Evolutionary conservation across 2,888 invertebrate species (phyloP).

Genomic region (Lomographa bimaculata): DNA sequence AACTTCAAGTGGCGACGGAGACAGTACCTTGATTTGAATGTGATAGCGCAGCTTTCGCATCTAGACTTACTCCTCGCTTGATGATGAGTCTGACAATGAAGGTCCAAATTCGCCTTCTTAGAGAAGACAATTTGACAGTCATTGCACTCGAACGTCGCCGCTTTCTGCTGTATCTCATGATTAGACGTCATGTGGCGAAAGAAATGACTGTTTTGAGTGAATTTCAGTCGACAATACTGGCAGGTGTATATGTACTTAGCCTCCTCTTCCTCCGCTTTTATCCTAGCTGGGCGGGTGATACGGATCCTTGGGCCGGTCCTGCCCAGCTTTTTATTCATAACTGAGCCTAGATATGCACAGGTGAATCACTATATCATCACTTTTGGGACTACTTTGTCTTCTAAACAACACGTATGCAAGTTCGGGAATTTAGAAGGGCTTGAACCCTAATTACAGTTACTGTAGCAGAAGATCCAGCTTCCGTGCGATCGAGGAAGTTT

Average conservation of each 20-base stretch:
- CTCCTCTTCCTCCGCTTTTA: constrained; percentile 57
- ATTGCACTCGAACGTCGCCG: constrained; percentile 68
- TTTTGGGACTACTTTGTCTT: constrained; percentile 23
- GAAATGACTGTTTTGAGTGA: constrained; percentile 72
- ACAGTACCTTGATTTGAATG: constrained; percentile 74
- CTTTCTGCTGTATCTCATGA: constrained; percentile 64
- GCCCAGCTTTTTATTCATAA: constrained; percentile 71
- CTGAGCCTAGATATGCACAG: constrained; percentile 35
- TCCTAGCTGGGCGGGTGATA: constrained; percentile 59
- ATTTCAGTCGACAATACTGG: constrained; percentile 70
- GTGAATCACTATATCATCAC: constrained; percentile 25
- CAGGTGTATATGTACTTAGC: constrained; percentile 67
- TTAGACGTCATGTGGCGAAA: constrained; percentile 77
- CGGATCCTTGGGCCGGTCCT: constrained; percentile 70
- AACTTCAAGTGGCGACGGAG: constrained; percentile 67
- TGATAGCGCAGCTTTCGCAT: constrained; percentile 70
- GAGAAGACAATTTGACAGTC: constrained; percentile 70
- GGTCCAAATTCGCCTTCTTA: constrained; percentile 62
- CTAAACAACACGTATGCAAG: constrained; percentile 51
- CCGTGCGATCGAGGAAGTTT: too few species aligned
- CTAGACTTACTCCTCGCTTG: constrained; percentile 65
- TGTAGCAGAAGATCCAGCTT: too few species aligned
- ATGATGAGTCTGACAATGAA: constrained; percentile 68
- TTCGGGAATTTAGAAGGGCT: constrained; percentile 7
- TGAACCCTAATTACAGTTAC: too few species aligned